phyloP scores from a whole-genome alignment of 2,797 vertebrate species.

The Mycteria americana region DNA sequence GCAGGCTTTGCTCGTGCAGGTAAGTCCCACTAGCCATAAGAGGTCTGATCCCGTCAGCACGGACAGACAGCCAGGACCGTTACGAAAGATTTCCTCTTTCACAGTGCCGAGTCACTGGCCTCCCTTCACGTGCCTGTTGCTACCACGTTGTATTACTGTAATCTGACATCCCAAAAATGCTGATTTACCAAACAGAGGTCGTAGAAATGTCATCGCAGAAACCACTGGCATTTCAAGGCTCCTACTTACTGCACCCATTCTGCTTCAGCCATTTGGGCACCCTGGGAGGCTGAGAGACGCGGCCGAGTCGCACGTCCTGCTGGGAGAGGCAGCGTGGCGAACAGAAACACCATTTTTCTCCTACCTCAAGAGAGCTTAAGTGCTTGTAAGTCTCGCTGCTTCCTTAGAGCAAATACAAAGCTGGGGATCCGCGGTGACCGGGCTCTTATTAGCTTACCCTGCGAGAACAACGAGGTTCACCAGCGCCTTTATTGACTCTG shows the following conservation, averaged over 20 bases:
- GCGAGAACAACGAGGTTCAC: not conserved
- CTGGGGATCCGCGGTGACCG: not conserved
- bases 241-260: not conserved
- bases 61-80: not conserved
- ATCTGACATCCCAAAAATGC: slow-evolving; percentile 13
- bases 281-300: not conserved
- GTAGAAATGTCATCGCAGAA: not conserved
- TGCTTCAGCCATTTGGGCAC: not conserved
- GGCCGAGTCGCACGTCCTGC: accelerated
- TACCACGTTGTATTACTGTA: not conserved
- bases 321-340: not conserved
- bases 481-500: not conserved
- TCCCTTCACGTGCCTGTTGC: not conserved
- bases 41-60: not conserved
- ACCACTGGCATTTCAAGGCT: not conserved
- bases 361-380: slow-evolving; percentile 61
- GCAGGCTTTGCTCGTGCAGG: not conserved
- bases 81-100: not conserved
- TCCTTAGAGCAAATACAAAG: not conserved
- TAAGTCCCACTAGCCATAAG: not conserved
- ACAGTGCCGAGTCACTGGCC: not conserved
- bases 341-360: slow-evolving; percentile 24
- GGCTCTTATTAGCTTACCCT: not conserved
- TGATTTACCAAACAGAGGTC: not conserved
- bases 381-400: not conserved